Evolutionary conservation across 35 echinoderm and acorn worm species (phyloP), one percentile per base, ranked within the genome.

Genomic region (Acanthaster planci): DNA sequence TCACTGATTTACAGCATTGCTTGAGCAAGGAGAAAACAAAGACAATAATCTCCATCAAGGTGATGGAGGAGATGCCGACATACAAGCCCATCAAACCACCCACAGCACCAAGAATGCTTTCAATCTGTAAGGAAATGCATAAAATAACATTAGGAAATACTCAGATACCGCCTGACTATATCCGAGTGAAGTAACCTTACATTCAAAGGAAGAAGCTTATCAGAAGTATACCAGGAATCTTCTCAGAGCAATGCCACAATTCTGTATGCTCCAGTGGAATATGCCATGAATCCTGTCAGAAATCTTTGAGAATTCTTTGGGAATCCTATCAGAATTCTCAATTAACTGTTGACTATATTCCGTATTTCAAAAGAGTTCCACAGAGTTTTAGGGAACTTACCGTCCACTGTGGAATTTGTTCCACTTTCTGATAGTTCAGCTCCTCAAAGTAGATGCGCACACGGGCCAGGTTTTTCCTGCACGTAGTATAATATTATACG

Each of bases 391-490:
- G 35, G 17, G 31, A 76, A 78, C 89, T 84, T 86, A 97, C 94
- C 59, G 86, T 89, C 54, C 92, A 92, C 1, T 76, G 54, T 35
- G 80, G 38, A 35, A 76, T 60, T 84, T 97, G 80, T 37, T 80
- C 83, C 22, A 97, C 88, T 14, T 77, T 85, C 54, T 97, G 89
- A 86, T 85, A 97, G 53, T 97, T 92, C 64, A 92, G 55, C 81
- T 97, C 94, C 56, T 97, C 94, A 54, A 97, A 97, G 83, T 92
- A 92, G 27, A 97, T 77, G 22, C 84, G 92, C 5, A 97, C 12
- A 30, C 94, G 54, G 14, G 82, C 90, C 38, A 97, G 40, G 52
- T 97, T 97, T 82, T 89, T 92, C 52, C 92, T 94, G 79, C 15
- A 40, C 40, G 12, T 47, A 6, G 42, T 6, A 12, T 47, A 12